phyloP scores from a whole-genome alignment of 2,113 vertebrate species.

The Ptyas mucosa region DNA sequence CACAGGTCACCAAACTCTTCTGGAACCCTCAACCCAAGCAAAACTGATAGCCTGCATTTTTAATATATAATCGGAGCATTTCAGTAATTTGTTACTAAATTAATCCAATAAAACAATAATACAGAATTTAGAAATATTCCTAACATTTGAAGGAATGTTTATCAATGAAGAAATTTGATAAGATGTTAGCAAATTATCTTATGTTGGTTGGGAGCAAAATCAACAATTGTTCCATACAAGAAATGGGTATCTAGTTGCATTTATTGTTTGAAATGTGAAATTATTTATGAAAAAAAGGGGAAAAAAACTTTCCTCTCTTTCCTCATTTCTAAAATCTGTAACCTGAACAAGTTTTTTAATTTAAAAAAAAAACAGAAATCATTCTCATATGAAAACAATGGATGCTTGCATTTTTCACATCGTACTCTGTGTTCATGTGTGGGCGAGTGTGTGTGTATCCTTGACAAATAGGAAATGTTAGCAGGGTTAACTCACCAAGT shows the following conservation, averaged over 20 bases:
- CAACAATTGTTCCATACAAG: conserved; percentile 2
- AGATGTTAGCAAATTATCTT: conserved; percentile 47
- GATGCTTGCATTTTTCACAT: conserved; percentile 5
- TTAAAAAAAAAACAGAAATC: neutral
- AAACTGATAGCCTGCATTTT: too few relatives aligned
- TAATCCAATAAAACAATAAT: conserved; percentile 47
- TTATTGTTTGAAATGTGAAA: neutral
- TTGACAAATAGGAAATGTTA: conserved; percentile 36
- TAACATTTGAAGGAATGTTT: conserved; percentile 31
- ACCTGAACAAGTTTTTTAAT: neutral
- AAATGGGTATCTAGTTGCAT: neutral
- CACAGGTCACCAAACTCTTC: too few relatives aligned
- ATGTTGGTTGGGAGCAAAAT: neutral
- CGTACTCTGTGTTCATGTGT: neutral
- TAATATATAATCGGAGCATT: too few relatives aligned
- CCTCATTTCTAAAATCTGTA: neutral
- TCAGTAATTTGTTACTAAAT: too few relatives aligned
- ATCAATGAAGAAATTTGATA: neutral
- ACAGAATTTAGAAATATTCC: conserved; percentile 20
- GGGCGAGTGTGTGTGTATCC: neutral
- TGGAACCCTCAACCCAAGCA: too few relatives aligned
- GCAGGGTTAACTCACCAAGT: conserved; percentile 12
- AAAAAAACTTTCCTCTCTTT: too few relatives aligned
- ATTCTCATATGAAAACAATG: neutral
- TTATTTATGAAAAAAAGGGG: neutral